phyloP scores from a whole-genome alignment of 1,140 invertebrate species.

The Zelostemma sp. region DNA sequence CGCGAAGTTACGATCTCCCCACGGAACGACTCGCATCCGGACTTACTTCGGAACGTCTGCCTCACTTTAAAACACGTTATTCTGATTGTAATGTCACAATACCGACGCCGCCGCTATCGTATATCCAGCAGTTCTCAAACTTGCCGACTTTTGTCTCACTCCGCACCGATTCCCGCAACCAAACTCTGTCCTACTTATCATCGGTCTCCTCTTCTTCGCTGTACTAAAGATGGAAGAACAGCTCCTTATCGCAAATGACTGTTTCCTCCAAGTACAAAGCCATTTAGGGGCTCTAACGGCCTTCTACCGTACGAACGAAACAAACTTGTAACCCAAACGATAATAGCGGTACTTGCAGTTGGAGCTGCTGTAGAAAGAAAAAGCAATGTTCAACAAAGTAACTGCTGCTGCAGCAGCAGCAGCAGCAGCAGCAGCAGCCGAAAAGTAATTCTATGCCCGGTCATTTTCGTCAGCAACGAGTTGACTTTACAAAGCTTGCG shows the following conservation, averaged over 20 bases:
- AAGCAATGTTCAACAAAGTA: too few species aligned
- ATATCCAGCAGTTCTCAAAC: conserved; percentile 31
- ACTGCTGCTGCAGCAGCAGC: too few species aligned
- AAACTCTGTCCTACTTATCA: conserved; percentile 43
- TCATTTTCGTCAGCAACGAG: too few species aligned
- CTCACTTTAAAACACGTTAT: conserved; percentile 55
- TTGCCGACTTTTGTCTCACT: conserved; percentile 36
- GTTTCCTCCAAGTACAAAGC: conserved; percentile 62
- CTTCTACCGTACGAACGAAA: conserved; percentile 38
- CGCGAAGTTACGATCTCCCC: conserved; percentile 37
- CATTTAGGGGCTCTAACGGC: conserved; percentile 62
- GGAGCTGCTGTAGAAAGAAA: background rate
- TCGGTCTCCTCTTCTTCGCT: conserved; percentile 30
- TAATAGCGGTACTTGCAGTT: conserved; percentile 43
- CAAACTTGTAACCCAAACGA: conserved; percentile 55
- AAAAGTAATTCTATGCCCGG: too few species aligned
- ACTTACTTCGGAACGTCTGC: conserved; percentile 46
- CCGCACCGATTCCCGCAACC: conserved; percentile 15
- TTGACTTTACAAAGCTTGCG: too few species aligned
- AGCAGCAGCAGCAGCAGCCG: too few species aligned
- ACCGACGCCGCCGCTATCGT: conserved; percentile 41
- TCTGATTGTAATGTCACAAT: conserved; percentile 54
- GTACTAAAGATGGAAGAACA: conserved; percentile 47
- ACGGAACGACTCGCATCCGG: conserved; percentile 28
- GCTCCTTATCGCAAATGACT: conserved; percentile 68